Evolutionary conservation across 2,888 invertebrate species (phyloP).

Genomic region (Acrobeloides nanus): DNA sequence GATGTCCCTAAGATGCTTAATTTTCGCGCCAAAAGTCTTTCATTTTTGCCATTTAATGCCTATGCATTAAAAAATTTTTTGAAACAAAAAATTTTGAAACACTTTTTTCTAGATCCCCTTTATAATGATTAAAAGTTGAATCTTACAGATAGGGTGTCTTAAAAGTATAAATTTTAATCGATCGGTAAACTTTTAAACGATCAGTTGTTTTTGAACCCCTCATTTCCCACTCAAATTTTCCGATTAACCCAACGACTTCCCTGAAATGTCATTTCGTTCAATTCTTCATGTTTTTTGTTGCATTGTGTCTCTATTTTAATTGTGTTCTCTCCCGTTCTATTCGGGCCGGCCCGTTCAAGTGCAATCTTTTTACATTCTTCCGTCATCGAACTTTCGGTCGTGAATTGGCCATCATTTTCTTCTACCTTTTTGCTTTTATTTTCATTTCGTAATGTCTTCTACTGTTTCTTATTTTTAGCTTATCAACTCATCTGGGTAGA

Average conservation of each 20-base stretch:
- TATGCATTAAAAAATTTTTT: background rate
- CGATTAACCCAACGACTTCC: background rate
- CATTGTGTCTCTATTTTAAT: background rate
- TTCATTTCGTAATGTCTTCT: background rate
- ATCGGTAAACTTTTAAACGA: no score
- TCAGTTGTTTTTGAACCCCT: background rate
- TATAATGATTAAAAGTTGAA: no score
- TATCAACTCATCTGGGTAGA: background rate
- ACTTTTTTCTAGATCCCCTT: no score
- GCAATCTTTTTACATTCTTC: slow-evolving; percentile 2
- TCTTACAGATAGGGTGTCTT: no score
- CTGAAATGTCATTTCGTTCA: background rate
- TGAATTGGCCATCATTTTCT: background rate
- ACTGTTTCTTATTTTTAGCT: background rate
- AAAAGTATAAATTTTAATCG: no score
- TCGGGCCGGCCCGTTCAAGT: slow-evolving; percentile 1
- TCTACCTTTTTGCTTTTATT: slow-evolving; percentile 2
- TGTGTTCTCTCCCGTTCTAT: background rate
- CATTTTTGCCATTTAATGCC: no score
- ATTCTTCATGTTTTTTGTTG: slow-evolving; percentile 1
- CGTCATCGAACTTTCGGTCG: slow-evolving; percentile 2
- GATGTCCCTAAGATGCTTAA: no score
- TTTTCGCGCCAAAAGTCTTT: no score
- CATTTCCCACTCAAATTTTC: background rate
- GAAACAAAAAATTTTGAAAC: no score